Conservation (phyloP, 2,888 invertebrate genomes). For the Ceramica pisi region DNA sequence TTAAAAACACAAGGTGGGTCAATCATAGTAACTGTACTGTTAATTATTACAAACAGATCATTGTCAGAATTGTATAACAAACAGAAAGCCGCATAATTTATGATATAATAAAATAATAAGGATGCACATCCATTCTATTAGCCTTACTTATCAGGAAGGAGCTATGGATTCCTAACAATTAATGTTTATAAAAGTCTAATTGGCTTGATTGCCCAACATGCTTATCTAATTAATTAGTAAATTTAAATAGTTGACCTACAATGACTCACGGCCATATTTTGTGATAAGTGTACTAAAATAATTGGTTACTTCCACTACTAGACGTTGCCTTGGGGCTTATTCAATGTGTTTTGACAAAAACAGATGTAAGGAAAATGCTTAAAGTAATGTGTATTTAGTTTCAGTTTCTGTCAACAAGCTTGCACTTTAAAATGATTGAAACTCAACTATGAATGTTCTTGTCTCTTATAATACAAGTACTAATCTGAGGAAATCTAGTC, state of each 20-base stretch:
- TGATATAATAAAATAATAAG: conserved; percentile 20
- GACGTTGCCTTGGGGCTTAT: conserved; percentile 37
- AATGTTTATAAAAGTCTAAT: conserved; percentile 61
- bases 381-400: conserved; percentile 4
- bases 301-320: conserved; percentile 49
- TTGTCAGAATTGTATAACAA: not conserved
- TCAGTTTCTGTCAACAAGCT: not conserved
- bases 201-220: conserved; percentile 57
- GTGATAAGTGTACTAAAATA: conserved; percentile 55
- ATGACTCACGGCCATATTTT: conserved; percentile 51
- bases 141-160: conserved; percentile 61
- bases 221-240: conserved; percentile 64
- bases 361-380: not conserved
- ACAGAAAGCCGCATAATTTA: conserved; percentile 15
- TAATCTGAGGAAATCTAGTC: not conserved
- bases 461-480: not conserved
- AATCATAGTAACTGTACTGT: not conserved
- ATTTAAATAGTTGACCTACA: conserved; percentile 65
- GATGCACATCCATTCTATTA: conserved; percentile 46
- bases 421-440: not conserved
- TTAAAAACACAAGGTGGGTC: not conserved
- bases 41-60: conserved; percentile 3
- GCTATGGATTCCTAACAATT: conserved; percentile 57
- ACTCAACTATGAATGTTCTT: not conserved
- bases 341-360: not conserved